These are phyloP conservation scores for Rhinolophus ferrumequinum DNA, from an alignment of 2,113 vertebrate species.

Conservation along the genomic window DNA sequence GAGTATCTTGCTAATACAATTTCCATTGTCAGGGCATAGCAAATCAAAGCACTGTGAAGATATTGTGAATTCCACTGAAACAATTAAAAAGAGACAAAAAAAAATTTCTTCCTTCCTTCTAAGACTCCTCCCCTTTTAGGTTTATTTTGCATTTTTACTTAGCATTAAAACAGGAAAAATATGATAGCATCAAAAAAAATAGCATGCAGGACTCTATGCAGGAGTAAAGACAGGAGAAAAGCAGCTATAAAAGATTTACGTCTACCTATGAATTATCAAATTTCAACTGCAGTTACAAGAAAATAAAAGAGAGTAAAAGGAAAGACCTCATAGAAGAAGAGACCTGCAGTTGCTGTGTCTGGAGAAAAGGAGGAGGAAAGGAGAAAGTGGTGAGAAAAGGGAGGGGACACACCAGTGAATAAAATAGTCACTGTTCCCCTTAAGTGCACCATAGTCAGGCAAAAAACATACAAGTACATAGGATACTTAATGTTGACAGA, in stretches of 20 bases:
- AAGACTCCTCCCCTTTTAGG: background rate
- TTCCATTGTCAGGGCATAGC: background rate
- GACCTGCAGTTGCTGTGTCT: background rate
- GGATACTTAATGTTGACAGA: background rate
- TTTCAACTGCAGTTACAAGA: background rate
- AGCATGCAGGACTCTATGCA: background rate
- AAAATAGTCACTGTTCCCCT: background rate
- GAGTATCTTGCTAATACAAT: too few species aligned
- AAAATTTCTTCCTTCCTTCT: background rate
- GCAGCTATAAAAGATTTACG: background rate
- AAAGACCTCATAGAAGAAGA: background rate
- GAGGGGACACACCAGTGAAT: background rate
- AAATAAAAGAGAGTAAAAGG: background rate
- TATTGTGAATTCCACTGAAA: background rate
- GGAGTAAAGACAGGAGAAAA: background rate
- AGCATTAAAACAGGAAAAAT: slow-evolving; percentile 1
- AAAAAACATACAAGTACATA: fast-evolving
- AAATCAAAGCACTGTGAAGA: background rate
- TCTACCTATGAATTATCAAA: background rate
- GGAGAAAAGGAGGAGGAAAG: background rate
- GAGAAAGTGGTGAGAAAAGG: background rate
- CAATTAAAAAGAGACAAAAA: background rate
- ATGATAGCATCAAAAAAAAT: background rate
- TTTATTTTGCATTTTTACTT: background rate
- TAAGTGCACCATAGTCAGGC: background rate